phyloP scores from a whole-genome alignment of 1,140 invertebrate genomes.

The Glossosoma conforme region DNA sequence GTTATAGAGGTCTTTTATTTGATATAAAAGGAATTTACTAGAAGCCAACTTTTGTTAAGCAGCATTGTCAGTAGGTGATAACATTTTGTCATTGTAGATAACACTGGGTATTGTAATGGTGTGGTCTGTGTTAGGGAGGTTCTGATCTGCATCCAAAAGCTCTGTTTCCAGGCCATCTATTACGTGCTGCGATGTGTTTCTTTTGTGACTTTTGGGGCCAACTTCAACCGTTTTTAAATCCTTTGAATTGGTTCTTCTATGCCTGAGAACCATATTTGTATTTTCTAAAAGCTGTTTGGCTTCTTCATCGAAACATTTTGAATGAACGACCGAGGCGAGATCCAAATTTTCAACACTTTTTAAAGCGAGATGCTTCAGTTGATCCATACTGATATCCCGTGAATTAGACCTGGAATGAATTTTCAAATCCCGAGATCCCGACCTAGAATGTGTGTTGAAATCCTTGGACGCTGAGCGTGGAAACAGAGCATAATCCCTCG shows the following conservation, averaged over 20 bases:
- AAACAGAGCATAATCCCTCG: slow-evolving; percentile 33
- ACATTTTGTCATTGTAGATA: slow-evolving; percentile 26
- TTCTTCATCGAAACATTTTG: slow-evolving; percentile 42
- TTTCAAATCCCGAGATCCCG: slow-evolving; percentile 40
- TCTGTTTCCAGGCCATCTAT: slow-evolving; percentile 35
- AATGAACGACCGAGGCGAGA: slow-evolving; percentile 39
- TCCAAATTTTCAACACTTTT: slow-evolving; percentile 48
- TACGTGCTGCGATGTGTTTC: slow-evolving; percentile 46
- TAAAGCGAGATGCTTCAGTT: slow-evolving; percentile 42
- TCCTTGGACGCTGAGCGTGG: slow-evolving; percentile 38
- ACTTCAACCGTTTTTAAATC: slow-evolving; percentile 43
- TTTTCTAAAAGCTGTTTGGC: slow-evolving; percentile 46
- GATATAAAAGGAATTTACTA: slow-evolving; percentile 20
- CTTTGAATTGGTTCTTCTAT: slow-evolving; percentile 53
- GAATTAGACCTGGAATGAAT: slow-evolving; percentile 40
- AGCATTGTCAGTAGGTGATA: slow-evolving; percentile 25
- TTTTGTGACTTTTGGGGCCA: slow-evolving; percentile 37
- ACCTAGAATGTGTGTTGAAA: slow-evolving; percentile 37
- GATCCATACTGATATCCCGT: slow-evolving; percentile 43
- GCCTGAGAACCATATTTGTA: slow-evolving; percentile 48
- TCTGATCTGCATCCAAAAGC: slow-evolving; percentile 35
- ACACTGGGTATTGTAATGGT: slow-evolving; percentile 25
- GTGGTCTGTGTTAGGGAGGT: slow-evolving; percentile 36
- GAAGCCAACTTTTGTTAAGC: slow-evolving; percentile 23
- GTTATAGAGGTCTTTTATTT: no score